Evolutionary conservation across 2,888 invertebrate genomes (phyloP), one percentile per base, ranked within the genome.

Genomic region (Dasypolia templi): DNA sequence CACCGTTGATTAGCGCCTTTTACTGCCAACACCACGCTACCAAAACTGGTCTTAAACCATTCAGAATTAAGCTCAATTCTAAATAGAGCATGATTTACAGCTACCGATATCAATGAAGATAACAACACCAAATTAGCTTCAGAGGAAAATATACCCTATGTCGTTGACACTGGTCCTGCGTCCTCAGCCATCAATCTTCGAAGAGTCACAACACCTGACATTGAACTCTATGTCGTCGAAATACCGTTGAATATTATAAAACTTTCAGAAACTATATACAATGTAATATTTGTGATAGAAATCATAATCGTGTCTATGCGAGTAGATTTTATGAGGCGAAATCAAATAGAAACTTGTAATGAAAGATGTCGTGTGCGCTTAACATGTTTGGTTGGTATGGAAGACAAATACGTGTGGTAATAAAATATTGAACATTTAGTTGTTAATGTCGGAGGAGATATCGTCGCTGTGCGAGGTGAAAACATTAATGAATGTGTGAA

Each of bases 311-410:
- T 90, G 89, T 92, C 91, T 89, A 91, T 92, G 94, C 92, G 91
- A 95, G 93, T 92, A 89, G 87, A 91, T 94, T 95, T 95, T 95
- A 95, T 94, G 95, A 94, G 92, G 90, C 93, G 92, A 94, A 95
- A 96, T 95, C 96, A 96, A 96, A 96, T 96, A 96, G 96, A 96
- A 96, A 96, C 96, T 94, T 94, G 95, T 93, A 95, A 95, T 95
- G 94, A 94, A 94, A 94, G 94, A 95, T 95, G 94, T 94, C 93
- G 91, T 94, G 89, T 92, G 90, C 92, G 90, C 90, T 91, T 88
- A 90, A 92, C 93, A 91, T 94, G 95, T 95, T 94, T 93, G 92
- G 93, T 93, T 91, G 92, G 93, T 93, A 93, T 93, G 91, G 92
- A 92, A 92, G 92, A 92, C 93, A 95, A 95, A 95, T 93, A 87